A percentile compares a stretch with the other conserved stretches of the same genome.
phyloP scores from a whole-genome alignment of 2,113 vertebrate species.

The Rhinolophus ferrumequinum region DNA sequence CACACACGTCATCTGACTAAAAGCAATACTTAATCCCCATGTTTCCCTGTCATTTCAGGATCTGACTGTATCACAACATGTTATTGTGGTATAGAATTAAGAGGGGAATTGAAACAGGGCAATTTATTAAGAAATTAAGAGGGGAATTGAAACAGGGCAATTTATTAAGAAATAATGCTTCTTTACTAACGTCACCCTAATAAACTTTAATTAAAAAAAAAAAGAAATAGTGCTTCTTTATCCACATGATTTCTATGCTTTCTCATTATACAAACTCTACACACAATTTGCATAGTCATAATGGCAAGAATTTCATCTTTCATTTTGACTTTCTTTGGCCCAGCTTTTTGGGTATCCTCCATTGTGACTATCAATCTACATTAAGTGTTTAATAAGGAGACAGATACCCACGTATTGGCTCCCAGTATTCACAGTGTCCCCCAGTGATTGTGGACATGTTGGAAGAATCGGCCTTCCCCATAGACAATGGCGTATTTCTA shows the following conservation, averaged over 20 bases:
- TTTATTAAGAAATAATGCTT: no score
- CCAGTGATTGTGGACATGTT: not conserved
- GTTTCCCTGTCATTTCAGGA: constrained; percentile 57
- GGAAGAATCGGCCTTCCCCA: not conserved
- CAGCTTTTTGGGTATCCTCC: not conserved
- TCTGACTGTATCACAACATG: not conserved
- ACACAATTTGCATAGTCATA: not conserved
- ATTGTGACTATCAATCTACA: not conserved
- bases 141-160: no score
- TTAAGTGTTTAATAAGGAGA: not conserved
- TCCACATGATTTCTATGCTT: not conserved
- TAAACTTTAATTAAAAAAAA: no score
- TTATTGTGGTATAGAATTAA: not conserved
- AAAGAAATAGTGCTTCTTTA: not conserved
- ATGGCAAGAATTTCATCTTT: not conserved
- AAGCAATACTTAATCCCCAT: not conserved
- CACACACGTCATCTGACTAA: not conserved
- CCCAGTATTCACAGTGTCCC: not conserved
- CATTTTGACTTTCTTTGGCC: not conserved
- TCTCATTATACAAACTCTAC: not conserved
- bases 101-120: constrained; percentile 66
- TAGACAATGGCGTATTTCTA: not conserved
- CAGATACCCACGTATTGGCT: not conserved
- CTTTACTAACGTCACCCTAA: no score
- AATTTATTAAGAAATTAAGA: not conserved